These are phyloP conservation scores for Eupithecia centaureata DNA, from an alignment of 2,888 invertebrate species.

Conservation along the genomic window DNA sequence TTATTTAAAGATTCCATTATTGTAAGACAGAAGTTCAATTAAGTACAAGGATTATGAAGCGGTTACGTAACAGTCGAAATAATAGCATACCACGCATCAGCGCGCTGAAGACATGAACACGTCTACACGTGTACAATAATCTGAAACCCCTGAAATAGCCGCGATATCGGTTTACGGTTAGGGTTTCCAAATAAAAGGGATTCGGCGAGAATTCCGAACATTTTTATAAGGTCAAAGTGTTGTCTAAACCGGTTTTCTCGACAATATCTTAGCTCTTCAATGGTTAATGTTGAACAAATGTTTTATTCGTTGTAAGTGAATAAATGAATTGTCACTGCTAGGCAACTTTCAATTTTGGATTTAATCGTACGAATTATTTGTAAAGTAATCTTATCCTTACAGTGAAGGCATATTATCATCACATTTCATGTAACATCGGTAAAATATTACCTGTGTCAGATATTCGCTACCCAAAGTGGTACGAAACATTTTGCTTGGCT, in stretches of 20 bases:
- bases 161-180: slow-evolving; percentile 17
- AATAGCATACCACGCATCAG: slow-evolving; percentile 14
- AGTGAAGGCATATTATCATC: too few relatives aligned
- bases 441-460: too few relatives aligned
- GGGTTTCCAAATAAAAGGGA: slow-evolving; percentile 11
- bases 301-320: not conserved
- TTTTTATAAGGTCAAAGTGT: not conserved
- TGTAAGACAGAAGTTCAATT: too few relatives aligned
- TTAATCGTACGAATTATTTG: too few relatives aligned
- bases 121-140: slow-evolving; percentile 25
- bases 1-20: not conserved
- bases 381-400: too few relatives aligned
- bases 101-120: slow-evolving; percentile 14
- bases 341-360: not conserved
- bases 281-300: not conserved
- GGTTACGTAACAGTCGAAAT: slow-evolving; percentile 10
- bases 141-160: slow-evolving; percentile 27
- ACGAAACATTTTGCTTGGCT: too few relatives aligned
- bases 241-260: not conserved
- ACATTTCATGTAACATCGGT: too few relatives aligned
- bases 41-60: not conserved
- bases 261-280: not conserved
- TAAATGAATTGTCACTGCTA: not conserved
- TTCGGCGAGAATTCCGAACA: not conserved
- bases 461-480: too few relatives aligned